Conservation (phyloP, 1,140 invertebrate genomes). For the Sminthurinus signatus region DNA sequence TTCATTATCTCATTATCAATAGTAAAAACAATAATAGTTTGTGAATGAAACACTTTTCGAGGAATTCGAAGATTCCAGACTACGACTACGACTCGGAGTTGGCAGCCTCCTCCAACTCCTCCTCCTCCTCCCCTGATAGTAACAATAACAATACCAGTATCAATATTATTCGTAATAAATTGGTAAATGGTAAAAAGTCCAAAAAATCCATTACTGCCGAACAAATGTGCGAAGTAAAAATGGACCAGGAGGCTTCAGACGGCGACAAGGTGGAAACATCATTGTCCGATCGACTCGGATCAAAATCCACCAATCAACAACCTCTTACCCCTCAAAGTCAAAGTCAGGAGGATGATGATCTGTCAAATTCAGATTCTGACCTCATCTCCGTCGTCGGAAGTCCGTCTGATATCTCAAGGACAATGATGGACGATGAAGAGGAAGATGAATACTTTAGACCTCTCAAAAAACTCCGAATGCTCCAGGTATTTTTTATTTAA, state of each 20-base stretch:
- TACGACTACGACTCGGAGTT: background rate
- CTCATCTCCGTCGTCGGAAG: slow-evolving; percentile 39
- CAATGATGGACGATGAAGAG: slow-evolving; percentile 42
- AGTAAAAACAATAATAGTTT: background rate
- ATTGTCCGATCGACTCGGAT: background rate
- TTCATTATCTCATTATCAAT: no score
- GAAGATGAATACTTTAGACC: slow-evolving; percentile 80
- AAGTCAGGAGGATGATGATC: no score
- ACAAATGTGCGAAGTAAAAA: slow-evolving; percentile 42
- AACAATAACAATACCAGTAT: no score
- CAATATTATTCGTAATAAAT: background rate
- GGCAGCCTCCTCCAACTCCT: no score
- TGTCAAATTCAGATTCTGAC: slow-evolving; percentile 38
- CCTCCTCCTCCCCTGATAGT: no score
- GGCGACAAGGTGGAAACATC: slow-evolving; percentile 34
- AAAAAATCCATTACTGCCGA: slow-evolving; percentile 24
- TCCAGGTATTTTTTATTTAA: slow-evolving; percentile 45
- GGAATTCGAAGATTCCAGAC: no score
- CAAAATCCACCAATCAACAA: slow-evolving; percentile 12
- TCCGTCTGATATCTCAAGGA: slow-evolving; percentile 29
- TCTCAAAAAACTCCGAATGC: slow-evolving; percentile 75
- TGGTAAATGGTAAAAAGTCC: background rate
- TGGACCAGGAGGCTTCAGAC: slow-evolving; percentile 41
- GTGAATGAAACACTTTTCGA: slow-evolving; percentile 17
- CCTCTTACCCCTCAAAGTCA: slow-evolving; percentile 37